Evolutionary conservation across 2,888 invertebrate species (phyloP).

Genomic region (Epinotia demarniana): DNA sequence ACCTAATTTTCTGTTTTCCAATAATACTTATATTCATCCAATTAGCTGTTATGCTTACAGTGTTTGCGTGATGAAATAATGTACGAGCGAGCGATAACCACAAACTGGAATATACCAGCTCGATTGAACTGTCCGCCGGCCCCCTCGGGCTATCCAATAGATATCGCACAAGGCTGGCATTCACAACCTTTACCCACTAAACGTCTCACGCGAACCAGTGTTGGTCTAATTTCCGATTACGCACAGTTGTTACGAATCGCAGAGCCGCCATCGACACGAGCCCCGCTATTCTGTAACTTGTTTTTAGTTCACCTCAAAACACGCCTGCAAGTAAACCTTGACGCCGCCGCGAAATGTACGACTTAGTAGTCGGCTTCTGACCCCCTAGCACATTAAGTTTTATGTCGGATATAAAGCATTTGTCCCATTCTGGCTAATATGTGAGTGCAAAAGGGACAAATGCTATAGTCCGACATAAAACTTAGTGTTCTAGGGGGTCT

Average conservation of each 20-base stretch:
- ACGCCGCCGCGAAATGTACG: too few relatives aligned
- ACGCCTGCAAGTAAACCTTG: too few relatives aligned
- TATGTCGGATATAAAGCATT: too few relatives aligned
- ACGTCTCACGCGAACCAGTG: background rate
- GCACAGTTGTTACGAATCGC: background rate
- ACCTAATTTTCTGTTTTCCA: background rate
- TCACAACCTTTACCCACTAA: background rate
- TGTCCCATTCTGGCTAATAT: too few relatives aligned
- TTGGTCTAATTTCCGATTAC: background rate
- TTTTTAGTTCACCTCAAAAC: too few relatives aligned
- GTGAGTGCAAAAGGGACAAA: too few relatives aligned
- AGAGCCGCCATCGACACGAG: background rate
- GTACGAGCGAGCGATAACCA: slow-evolving; percentile 55
- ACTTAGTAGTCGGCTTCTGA: too few relatives aligned
- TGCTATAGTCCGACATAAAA: too few relatives aligned
- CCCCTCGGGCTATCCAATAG: slow-evolving; percentile 54
- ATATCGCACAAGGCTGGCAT: slow-evolving; percentile 32
- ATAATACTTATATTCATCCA: slow-evolving; percentile 31
- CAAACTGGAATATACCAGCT: slow-evolving; percentile 64
- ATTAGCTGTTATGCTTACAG: slow-evolving; percentile 14
- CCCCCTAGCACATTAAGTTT: too few relatives aligned
- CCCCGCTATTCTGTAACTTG: too few relatives aligned
- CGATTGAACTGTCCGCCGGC: slow-evolving; percentile 58
- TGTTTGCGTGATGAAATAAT: slow-evolving; percentile 61
- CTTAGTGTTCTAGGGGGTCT: too few relatives aligned